A percentile compares a stretch with the other conserved stretches of the same genome.
Evolutionary conservation across 2,888 invertebrate genomes (phyloP).

Genomic region (Ramazzottius varieornatus): DNA sequence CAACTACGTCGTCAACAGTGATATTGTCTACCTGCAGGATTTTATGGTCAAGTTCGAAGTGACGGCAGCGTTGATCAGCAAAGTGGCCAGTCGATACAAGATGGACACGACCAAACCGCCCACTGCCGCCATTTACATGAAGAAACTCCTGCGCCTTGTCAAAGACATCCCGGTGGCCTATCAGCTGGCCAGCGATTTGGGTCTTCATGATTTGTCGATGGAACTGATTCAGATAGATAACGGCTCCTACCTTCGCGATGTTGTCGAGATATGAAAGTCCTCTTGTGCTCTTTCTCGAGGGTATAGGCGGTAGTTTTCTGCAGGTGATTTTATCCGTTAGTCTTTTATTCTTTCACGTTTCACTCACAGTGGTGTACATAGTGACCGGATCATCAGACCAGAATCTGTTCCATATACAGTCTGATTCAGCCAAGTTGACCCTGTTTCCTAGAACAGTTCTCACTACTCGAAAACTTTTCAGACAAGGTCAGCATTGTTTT

Average conservation of each 20-base stretch:
- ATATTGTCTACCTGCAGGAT: not conserved
- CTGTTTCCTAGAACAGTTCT: too few relatives aligned
- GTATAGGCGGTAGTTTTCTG: too few relatives aligned
- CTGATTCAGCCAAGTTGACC: too few relatives aligned
- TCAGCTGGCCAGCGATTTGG: not conserved
- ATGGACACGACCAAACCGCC: not conserved
- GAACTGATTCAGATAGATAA: not conserved
- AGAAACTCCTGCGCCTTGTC: not conserved
- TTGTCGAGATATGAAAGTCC: not conserved
- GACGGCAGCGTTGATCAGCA: not conserved
- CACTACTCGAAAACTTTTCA: too few relatives aligned
- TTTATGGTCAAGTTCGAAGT: not conserved
- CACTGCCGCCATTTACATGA: not conserved
- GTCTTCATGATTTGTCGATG: not conserved
- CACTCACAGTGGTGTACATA: too few relatives aligned
- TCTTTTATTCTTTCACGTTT: too few relatives aligned
- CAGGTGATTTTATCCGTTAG: too few relatives aligned
- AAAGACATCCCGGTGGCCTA: not conserved
- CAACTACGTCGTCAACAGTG: not conserved
- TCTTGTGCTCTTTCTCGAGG: too few relatives aligned
- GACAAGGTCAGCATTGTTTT: too few relatives aligned
- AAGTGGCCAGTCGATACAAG: not conserved
- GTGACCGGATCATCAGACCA: too few relatives aligned
- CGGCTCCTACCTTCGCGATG: not conserved
- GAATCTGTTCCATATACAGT: too few relatives aligned